A percentile compares a stretch with the other conserved stretches of the same genome.
These are phyloP conservation scores for Tachystola acroxantha DNA, from an alignment of 2,888 invertebrate species.

Conservation along the genomic window DNA sequence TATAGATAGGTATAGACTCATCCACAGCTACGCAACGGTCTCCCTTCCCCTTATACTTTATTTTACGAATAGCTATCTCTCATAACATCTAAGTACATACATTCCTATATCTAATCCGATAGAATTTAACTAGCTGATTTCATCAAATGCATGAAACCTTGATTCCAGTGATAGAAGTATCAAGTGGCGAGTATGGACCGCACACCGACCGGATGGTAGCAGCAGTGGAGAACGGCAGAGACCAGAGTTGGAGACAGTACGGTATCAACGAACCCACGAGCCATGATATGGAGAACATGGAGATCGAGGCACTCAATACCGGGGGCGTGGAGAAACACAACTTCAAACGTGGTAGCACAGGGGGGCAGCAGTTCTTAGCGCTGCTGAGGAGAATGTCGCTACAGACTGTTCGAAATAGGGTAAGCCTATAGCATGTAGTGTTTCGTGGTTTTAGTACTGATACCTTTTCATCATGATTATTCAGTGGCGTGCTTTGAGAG, in stretches of 20 bases:
- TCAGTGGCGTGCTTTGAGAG: too few species aligned
- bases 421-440: too few species aligned
- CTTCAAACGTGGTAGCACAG: constrained; percentile 76
- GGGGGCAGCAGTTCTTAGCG: constrained; percentile 83
- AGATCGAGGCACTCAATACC: constrained; percentile 61
- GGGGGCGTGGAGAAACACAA: constrained; percentile 66
- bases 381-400: constrained; percentile 83
- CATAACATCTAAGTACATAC: too few species aligned
- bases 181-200: constrained; percentile 88
- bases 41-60: too few species aligned
- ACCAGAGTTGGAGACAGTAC: constrained; percentile 70
- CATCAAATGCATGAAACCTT: not conserved
- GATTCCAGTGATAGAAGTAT: constrained; percentile 86
- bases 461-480: too few species aligned
- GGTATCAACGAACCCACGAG: constrained; percentile 25
- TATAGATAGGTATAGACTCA: too few species aligned
- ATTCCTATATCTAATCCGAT: too few species aligned
- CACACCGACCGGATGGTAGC: constrained; percentile 83
- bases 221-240: constrained; percentile 82
- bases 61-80: too few species aligned
- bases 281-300: constrained; percentile 36
- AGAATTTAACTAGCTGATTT: too few species aligned
- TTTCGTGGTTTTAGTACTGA: too few species aligned
- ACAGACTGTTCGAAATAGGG: constrained; percentile 87
- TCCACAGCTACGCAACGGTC: too few species aligned